These are phyloP conservation scores for Paedocypris micromegethes DNA, from an alignment of 2,797 vertebrate genomes.

Conservation along the genomic window DNA sequence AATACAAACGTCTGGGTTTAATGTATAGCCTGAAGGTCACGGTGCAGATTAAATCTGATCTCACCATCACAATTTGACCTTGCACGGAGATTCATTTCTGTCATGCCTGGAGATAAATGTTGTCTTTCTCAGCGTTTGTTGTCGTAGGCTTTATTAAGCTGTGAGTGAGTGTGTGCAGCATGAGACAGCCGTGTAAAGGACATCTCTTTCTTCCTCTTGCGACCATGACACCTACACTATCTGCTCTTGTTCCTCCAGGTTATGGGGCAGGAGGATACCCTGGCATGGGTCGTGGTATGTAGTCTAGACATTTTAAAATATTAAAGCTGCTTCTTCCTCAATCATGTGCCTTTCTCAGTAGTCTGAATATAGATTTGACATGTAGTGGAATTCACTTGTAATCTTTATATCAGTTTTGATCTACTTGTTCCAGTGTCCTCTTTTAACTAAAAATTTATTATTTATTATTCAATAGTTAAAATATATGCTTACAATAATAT, in stretches of 20 bases:
- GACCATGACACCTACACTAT: constrained; percentile 28
- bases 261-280: constrained; percentile 60
- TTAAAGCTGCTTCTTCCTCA: background rate
- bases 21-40: background rate
- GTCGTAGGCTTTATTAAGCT: constrained; percentile 27
- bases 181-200: constrained; percentile 31
- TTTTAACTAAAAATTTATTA: too few species aligned
- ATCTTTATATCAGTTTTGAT: too few species aligned
- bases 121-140: constrained; percentile 13
- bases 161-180: background rate
- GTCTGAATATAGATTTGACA: background rate
- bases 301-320: constrained; percentile 23
- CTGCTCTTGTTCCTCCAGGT: constrained; percentile 56
- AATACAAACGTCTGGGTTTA: background rate
- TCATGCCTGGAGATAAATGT: constrained; percentile 9
- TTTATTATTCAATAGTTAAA: too few species aligned
- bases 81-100: constrained; percentile 17
- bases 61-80: constrained; percentile 38
- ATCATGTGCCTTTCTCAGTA: background rate
- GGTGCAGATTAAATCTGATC: constrained; percentile 20
- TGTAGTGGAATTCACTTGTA: background rate
- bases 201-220: constrained; percentile 28
- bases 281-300: constrained; percentile 58
- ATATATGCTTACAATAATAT: too few species aligned
- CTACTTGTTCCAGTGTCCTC: too few species aligned